Percentiles rank a stretch among this genome's conserved stretches.
Evolutionary conservation across 2,113 vertebrate species (phyloP).

Genomic region (Argyrosomus japonicus): DNA sequence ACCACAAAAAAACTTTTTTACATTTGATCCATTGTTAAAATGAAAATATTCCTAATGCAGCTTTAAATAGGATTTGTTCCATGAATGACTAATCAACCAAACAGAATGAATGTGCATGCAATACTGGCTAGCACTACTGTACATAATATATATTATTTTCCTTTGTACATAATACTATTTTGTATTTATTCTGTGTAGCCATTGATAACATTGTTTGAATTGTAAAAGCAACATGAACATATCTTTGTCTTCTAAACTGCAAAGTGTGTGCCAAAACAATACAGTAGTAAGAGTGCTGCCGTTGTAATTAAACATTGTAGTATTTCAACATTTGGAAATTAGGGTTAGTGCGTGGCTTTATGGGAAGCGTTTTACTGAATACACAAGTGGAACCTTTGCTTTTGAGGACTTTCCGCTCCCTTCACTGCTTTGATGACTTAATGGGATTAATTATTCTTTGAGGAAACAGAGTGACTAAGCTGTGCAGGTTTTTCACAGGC

Average conservation of each 20-base stretch:
- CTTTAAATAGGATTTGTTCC: too few relatives aligned
- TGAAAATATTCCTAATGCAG: too few relatives aligned
- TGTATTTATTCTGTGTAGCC: not conserved
- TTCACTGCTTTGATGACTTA: constrained; percentile 57
- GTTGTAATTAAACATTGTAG: constrained; percentile 18
- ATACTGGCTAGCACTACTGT: not conserved
- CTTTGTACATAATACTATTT: not conserved
- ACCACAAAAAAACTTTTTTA: too few relatives aligned
- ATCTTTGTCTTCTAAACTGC: not conserved
- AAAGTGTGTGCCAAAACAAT: not conserved
- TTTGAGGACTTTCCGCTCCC: constrained; percentile 24
- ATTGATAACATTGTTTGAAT: not conserved
- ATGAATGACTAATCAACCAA: too few relatives aligned
- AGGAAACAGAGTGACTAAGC: constrained; percentile 36
- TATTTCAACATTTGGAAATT: constrained; percentile 17
- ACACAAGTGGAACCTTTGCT: constrained; percentile 21
- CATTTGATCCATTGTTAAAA: too few relatives aligned
- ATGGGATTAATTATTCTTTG: constrained; percentile 68
- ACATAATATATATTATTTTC: not conserved
- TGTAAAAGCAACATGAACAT: not conserved
- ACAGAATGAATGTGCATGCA: not conserved
- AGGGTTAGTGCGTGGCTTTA: constrained; percentile 13
- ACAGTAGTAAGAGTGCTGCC: constrained; percentile 2
- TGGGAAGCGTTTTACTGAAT: constrained; percentile 29
- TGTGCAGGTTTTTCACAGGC: constrained; percentile 12